phyloP scores from a whole-genome alignment of 2,888 invertebrate genomes.

The Phalangium opilio region DNA sequence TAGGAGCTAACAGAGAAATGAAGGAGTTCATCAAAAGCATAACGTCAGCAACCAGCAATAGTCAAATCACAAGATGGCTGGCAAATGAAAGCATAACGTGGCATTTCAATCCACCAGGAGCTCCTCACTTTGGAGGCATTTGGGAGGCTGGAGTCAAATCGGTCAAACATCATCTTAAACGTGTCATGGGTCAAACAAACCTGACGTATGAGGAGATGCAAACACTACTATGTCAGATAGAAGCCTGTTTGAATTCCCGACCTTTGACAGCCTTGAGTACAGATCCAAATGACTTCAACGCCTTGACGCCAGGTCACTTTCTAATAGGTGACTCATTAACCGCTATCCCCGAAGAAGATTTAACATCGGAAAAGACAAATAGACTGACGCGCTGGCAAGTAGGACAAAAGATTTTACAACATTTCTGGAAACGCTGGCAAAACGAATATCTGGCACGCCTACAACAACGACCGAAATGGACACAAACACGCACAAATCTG shows the following conservation, averaged over 20 bases:
- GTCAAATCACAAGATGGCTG: slow-evolving; percentile 1
- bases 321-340: slow-evolving; percentile 22
- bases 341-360: slow-evolving; percentile 20
- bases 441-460: slow-evolving; percentile 23
- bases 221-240: no score
- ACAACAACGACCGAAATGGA: slow-evolving; percentile 18
- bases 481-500: slow-evolving; percentile 7
- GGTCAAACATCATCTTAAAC: slow-evolving; percentile 11
- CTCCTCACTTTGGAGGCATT: slow-evolving; percentile 17
- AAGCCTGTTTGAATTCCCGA: no score
- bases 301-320: slow-evolving; percentile 26
- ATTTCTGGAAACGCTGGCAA: slow-evolving; percentile 17
- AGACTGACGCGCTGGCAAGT: slow-evolving; percentile 23
- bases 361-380: slow-evolving; percentile 13
- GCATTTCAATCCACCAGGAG: slow-evolving; percentile 19
- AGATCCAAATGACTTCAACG: no score
- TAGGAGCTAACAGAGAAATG: slow-evolving; percentile 13
- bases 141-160: slow-evolving; percentile 19
- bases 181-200: no score
- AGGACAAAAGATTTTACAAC: no score
- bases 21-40: background rate
- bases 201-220: no score
- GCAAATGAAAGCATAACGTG: slow-evolving; percentile 13
- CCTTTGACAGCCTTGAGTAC: no score
- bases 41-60: background rate